phyloP scores from a whole-genome alignment of 2,888 invertebrate genomes.

The Eupithecia vulgata region DNA sequence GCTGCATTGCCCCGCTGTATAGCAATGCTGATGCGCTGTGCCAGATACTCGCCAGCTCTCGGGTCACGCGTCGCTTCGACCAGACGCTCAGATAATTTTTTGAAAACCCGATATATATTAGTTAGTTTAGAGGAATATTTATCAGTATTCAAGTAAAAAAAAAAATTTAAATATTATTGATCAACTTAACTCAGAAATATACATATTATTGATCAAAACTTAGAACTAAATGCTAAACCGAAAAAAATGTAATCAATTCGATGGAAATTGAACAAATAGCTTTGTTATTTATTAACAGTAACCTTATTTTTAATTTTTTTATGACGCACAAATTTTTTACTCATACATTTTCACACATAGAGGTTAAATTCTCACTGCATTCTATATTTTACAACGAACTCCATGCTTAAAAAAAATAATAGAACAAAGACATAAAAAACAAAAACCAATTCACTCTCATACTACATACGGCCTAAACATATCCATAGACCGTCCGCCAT shows the following conservation, averaged over 20 bases:
- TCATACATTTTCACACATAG: background rate
- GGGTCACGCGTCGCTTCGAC: too few species aligned
- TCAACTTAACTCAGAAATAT: too few species aligned
- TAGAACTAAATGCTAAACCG: too few species aligned
- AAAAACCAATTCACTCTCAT: conserved; percentile 73
- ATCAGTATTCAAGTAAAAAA: too few species aligned
- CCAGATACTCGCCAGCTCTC: too few species aligned
- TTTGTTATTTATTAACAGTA: background rate
- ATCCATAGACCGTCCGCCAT: conserved; percentile 74
- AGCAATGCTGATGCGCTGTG: too few species aligned
- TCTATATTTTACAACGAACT: background rate
- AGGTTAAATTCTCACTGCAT: background rate
- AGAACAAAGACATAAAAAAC: conserved; percentile 24
- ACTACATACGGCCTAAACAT: conserved; percentile 83
- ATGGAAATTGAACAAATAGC: background rate
- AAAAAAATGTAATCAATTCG: background rate
- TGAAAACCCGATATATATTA: too few species aligned
- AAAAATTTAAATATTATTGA: too few species aligned
- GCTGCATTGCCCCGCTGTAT: too few species aligned
- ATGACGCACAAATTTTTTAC: background rate
- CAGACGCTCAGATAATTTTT: too few species aligned
- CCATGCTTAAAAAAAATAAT: background rate
- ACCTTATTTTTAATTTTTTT: background rate
- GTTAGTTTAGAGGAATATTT: too few species aligned
- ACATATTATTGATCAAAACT: too few species aligned